phyloP scores from a whole-genome alignment of 2,113 vertebrate species.

The Tympanuchus pallidicinctus region DNA sequence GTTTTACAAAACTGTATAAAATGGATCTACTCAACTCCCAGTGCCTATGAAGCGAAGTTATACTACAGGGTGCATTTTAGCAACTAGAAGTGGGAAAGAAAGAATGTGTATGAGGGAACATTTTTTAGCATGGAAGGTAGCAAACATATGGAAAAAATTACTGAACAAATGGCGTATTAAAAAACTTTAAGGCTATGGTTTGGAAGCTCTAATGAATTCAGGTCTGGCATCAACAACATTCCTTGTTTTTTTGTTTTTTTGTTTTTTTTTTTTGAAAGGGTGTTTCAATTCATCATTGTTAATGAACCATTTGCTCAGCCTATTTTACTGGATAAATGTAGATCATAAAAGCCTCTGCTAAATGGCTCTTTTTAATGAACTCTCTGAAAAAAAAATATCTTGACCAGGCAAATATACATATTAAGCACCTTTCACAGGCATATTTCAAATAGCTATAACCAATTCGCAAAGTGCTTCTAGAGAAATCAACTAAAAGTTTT shows the following conservation, averaged over 20 bases:
- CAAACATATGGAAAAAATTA: conserved; percentile 32
- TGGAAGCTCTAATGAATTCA: conserved; percentile 25
- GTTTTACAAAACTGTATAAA: conserved; percentile 14
- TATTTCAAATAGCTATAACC: background rate
- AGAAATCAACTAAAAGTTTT: background rate
- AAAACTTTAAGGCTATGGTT: background rate
- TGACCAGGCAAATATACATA: background rate
- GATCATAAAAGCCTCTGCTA: background rate
- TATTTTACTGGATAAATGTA: conserved; percentile 14
- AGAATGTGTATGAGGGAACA: background rate
- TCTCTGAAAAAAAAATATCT: background rate
- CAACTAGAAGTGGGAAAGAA: background rate
- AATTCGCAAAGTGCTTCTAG: background rate
- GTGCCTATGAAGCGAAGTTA: conserved; percentile 3
- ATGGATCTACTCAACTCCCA: background rate
- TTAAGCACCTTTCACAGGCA: conserved; percentile 1
- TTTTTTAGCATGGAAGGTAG: background rate
- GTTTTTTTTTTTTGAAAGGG: background rate
- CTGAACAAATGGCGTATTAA: background rate
- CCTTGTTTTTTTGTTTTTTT: background rate
- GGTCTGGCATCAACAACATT: background rate
- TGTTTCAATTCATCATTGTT: conserved; percentile 1
- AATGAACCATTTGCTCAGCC: background rate
- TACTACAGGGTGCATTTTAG: background rate
- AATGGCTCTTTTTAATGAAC: background rate